Base-by-base conservation (phyloP, 2,797 vertebrate species). In the Denticeps clupeoides region DNA sequence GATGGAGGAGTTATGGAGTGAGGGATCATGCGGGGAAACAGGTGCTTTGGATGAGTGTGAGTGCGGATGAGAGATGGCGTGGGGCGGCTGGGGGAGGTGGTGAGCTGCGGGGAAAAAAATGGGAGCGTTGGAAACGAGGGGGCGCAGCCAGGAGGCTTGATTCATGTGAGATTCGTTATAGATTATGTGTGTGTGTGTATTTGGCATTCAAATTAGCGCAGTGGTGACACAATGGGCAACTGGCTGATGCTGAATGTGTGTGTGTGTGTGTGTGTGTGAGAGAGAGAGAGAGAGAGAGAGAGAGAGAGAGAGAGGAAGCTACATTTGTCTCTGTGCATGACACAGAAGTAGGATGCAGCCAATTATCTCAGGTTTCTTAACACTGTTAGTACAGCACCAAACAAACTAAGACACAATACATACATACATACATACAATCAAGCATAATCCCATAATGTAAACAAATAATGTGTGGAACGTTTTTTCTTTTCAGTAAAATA, bases 21-120 rank as follows among this genome's bases (percentile, higher is more conserved):
- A 32, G 21, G 5, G 21, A 31, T 47, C 26, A 44, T 38, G 25
- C 13, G 23, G 25, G 7, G 41, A 44, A 19, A 49, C 49, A 51
- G 51, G 26, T 53, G 44, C 35, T 41, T 23, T 31, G 22, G 12
- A 18, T 16, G 18, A 22, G 22, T 25, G 45, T 23, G 31, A 15
- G 22, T 37, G 42, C 28, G 16, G 27, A 27, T 24, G 18, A 47
- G 19, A 23, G 45, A 23, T 19, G 11, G 9, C 24, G 12, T 29
- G n/a, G 12, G 18, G 13, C 10, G 13, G 12, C 13, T 5, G 45
- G 28, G 9, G 15, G 7, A 13, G 16, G 13, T 4, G 16, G 26
- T 26, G 7, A 13, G 6, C 11, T 9, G 24, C 35, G 23, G 15
- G 13, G 23, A 26, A 15, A 24, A 37, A 27, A 27, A 24, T n/a